Evolutionary conservation across 2,888 invertebrate species (phyloP), one percentile per base, ranked within the genome.

Genomic region (Drosophila siamana): DNA sequence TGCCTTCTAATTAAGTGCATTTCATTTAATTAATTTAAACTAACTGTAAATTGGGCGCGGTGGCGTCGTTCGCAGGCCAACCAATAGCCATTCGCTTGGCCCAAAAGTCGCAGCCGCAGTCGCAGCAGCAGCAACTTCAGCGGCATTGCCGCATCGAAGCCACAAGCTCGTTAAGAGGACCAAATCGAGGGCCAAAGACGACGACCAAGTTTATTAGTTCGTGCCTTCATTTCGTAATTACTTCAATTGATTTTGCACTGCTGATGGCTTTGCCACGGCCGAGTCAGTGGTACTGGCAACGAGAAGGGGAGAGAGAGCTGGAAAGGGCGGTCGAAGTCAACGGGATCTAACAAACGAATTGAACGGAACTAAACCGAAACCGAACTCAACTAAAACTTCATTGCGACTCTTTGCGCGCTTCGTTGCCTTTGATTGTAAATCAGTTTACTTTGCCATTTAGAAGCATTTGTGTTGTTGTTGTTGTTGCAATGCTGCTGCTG

Each of bases 151-250:
- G 41, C 41, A 59, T 26, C 38, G 50, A 43, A 51, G 72, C 77
- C 76, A 74, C 77, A 66, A 75, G 81, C 87, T 86, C 87, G 85
- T 82, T 82, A 86, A 86, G 87, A 74, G 80, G 63, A 69, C 80
- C 81, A 62, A 81, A 65, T 75, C 82, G 80, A 80, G 77, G 69
- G 69, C 80, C 80, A 66, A 73, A 73, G 57, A 61, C 84, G 75
- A 81, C 85, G 88, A 86, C 88, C 77, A 88, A 90, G 90, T 91
- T 91, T 90, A 90, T 90, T 90, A 90, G 91, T 91, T 90, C 90
- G 90, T 90, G 90, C 91, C 90, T 90, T 91, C 91, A 91, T 89
- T 90, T 90, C 90, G 90, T 91, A 90, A 90, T 90, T 90, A 90
- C 90, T 86, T 88, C 90, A 91, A 90, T 90, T 90, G 90, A 91